A percentile compares a stretch with the other conserved stretches of the same genome.
These are phyloP conservation scores for Sympetrum striolatum DNA, from an alignment of 2,888 invertebrate species.

Conservation along the genomic window DNA sequence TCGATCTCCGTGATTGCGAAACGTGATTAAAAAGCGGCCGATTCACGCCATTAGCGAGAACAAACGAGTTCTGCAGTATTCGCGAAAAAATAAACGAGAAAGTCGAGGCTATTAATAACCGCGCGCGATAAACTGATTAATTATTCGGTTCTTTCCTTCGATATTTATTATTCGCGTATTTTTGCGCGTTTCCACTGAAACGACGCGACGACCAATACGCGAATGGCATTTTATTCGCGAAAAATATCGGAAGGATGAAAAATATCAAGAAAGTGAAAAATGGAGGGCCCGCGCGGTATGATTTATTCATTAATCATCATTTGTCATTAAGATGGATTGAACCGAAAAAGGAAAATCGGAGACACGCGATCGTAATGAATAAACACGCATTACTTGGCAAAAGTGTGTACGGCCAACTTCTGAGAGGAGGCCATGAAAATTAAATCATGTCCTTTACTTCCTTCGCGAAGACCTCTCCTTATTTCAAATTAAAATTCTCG, in stretches of 20 bases:
- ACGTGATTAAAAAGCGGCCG: neutral
- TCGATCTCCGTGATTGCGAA: neutral
- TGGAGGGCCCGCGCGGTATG: neutral
- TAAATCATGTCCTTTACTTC: neutral
- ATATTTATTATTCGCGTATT: neutral
- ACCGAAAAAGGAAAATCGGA: neutral
- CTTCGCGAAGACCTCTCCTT: neutral
- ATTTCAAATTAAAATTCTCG: neutral
- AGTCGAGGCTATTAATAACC: neutral
- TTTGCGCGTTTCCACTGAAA: neutral
- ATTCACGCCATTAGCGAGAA: neutral
- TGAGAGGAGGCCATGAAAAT: neutral
- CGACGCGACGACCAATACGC: neutral
- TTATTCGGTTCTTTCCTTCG: neutral
- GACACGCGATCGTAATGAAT: neutral
- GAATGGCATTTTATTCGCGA: neutral
- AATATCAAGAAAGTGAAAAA: neutral
- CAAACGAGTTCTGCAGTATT: neutral
- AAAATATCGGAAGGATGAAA: neutral
- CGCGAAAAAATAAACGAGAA: neutral
- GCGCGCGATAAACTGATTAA: neutral
- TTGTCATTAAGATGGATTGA: neutral
- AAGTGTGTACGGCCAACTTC: neutral
- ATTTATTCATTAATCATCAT: too few species aligned
- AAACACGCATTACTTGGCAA: neutral